Evolutionary conservation across 2,888 invertebrate species (phyloP).

Genomic region (Schizaphis graminum): DNA sequence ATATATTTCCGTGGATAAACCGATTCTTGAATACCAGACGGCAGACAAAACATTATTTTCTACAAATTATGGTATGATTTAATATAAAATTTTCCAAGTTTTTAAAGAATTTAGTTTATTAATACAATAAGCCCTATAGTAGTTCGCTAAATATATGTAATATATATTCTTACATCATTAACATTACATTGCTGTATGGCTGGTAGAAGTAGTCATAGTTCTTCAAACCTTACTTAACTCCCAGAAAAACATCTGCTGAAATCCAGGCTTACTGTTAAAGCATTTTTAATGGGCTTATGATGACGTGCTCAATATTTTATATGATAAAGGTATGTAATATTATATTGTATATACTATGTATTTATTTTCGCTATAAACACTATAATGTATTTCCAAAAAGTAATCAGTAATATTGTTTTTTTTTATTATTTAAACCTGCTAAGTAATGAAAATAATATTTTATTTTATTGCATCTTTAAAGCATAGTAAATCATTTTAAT

Average conservation of each 20-base stretch:
- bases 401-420: slow-evolving; percentile 24
- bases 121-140: neutral
- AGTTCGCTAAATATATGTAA: neutral
- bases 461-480: slow-evolving; percentile 11
- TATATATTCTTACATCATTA: neutral
- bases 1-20: neutral
- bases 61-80: neutral
- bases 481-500: slow-evolving; percentile 28
- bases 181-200: neutral
- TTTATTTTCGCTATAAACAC: neutral
- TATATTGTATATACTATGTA: neutral
- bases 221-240: slow-evolving; percentile 29
- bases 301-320: neutral
- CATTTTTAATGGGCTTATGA: slow-evolving; percentile 31
- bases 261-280: slow-evolving; percentile 17
- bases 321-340: neutral
- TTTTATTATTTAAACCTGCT: neutral
- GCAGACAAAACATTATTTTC: neutral
- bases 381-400: neutral
- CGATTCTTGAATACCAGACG: neutral
- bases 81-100: neutral
- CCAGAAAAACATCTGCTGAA: slow-evolving; percentile 13
- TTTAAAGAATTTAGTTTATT: neutral
- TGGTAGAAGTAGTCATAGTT: neutral
- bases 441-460: neutral